phyloP scores from a whole-genome alignment of 2,797 vertebrate genomes.

The Fundulus diaphanus region DNA sequence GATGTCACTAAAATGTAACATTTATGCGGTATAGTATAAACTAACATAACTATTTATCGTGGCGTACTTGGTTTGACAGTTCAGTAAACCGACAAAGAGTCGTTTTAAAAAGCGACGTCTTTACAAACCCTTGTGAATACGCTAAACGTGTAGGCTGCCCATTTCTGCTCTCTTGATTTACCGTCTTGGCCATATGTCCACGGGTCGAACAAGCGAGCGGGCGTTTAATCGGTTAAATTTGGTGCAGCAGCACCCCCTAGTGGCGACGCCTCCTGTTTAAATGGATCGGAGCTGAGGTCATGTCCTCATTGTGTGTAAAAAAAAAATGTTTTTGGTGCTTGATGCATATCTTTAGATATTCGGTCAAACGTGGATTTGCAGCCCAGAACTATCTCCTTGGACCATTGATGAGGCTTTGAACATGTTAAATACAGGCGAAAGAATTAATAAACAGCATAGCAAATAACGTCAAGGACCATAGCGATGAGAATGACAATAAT shows the following conservation, averaged over 20 bases:
- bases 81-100: not conserved
- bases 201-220: conserved; percentile 18
- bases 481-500: too few species aligned
- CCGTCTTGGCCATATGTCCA: conserved; percentile 45
- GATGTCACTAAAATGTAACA: not conserved
- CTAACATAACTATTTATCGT: not conserved
- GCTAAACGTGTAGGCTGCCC: conserved; percentile 36
- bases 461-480: too few species aligned
- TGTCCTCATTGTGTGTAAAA: conserved; percentile 14
- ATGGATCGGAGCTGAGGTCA: not conserved
- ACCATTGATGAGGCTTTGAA: not conserved
- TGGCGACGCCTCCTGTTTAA: conserved; percentile 10
- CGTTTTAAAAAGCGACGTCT: not conserved
- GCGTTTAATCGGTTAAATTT: conserved; percentile 6
- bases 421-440: too few species aligned
- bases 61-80: not conserved
- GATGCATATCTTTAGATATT: too few species aligned
- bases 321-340: not conserved
- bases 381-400: not conserved
- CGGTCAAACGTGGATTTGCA: not conserved
- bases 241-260: conserved; percentile 49
- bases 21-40: not conserved
- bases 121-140: not conserved
- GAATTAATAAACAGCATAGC: too few species aligned
- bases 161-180: conserved; percentile 45